Conservation (phyloP, 2,888 invertebrate species). For the Agrochola lychnidis region DNA sequence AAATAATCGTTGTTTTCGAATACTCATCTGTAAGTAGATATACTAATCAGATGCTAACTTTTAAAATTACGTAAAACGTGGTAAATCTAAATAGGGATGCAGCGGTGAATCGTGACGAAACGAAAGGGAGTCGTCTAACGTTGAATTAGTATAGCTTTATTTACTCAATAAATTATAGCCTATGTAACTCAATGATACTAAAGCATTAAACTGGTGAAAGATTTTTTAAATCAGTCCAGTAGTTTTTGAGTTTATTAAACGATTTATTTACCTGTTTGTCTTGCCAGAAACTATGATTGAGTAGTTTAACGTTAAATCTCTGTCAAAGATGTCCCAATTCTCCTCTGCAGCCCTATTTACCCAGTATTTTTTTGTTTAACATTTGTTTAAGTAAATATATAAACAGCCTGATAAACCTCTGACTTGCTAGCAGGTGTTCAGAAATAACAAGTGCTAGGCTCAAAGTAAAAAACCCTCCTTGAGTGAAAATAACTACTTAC, state of each 20-base stretch:
- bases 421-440: conserved; percentile 29
- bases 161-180: not conserved
- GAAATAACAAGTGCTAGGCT: conserved; percentile 33
- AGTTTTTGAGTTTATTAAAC: not conserved
- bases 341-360: not conserved
- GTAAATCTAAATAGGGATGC: not conserved
- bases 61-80: not conserved
- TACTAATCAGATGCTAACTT: not conserved
- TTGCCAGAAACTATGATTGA: not conserved
- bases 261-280: not conserved
- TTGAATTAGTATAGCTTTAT: not conserved
- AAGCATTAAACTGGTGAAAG: no score
- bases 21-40: conserved; percentile 6
- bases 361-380: not conserved
- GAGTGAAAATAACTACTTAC: not conserved
- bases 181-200: no score
- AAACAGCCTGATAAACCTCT: conserved; percentile 42
- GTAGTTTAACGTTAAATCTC: not conserved
- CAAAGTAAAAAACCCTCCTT: conserved; percentile 6
- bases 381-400: conserved; percentile 3
- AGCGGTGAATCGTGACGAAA: not conserved
- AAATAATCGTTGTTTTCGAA: conserved; percentile 30
- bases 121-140: not conserved
- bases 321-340: not conserved
- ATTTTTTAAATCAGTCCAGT: no score